These are phyloP conservation scores for Tinea semifulvella DNA, from an alignment of 2,888 invertebrate species.

Conservation along the genomic window DNA sequence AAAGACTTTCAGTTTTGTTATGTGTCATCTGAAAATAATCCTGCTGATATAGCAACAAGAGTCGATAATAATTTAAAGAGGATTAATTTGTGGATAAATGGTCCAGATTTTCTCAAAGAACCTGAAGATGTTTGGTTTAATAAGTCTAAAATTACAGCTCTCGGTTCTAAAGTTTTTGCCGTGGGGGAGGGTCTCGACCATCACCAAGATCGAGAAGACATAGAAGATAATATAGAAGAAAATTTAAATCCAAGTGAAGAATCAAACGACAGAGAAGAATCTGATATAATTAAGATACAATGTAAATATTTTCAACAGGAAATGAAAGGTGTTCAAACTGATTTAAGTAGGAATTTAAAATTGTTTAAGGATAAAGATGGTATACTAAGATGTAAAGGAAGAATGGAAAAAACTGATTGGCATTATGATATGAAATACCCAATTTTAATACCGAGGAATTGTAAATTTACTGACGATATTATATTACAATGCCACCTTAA, in stretches of 20 bases:
- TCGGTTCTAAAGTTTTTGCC: background rate
- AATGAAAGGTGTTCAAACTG: constrained; percentile 16
- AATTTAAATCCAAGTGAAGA: background rate
- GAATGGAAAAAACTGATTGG: constrained; percentile 14
- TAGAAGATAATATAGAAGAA: background rate
- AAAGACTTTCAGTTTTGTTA: background rate
- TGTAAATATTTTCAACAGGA: constrained; percentile 15
- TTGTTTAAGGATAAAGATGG: constrained; percentile 18
- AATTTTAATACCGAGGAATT: constrained; percentile 17
- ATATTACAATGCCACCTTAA: constrained; percentile 17
- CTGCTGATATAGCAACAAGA: constrained; percentile 6
- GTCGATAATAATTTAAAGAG: background rate
- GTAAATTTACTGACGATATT: constrained; percentile 16
- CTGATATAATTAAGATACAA: constrained; percentile 15
- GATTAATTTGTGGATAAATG: background rate
- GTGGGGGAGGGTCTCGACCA: background rate
- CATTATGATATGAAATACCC: constrained; percentile 17
- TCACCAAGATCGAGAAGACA: no score
- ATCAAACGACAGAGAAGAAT: background rate
- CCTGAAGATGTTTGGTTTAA: background rate
- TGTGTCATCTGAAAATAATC: background rate
- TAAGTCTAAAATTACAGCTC: background rate
- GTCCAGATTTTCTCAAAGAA: background rate
- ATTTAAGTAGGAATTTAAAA: constrained; percentile 16
- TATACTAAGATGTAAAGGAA: constrained; percentile 19